A percentile compares a stretch with the other conserved stretches of the same genome.
phyloP scores from a whole-genome alignment of 2,797 vertebrate species.

The Melanitta fusca region DNA sequence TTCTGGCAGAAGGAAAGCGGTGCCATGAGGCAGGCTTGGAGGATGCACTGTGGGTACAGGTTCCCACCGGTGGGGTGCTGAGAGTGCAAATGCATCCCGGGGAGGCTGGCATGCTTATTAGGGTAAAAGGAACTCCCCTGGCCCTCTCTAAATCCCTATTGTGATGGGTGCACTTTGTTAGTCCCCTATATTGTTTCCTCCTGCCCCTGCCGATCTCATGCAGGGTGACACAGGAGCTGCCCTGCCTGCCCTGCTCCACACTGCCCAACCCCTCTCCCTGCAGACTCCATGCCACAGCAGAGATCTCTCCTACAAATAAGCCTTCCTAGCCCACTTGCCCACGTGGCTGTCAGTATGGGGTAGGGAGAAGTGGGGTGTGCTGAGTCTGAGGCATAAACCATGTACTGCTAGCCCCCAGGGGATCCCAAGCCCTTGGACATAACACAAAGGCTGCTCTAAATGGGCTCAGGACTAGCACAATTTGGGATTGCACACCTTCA shows the following conservation, averaged over 20 bases:
- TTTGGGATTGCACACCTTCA: not conserved
- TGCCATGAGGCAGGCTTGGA: not conserved
- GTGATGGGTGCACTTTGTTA: not conserved
- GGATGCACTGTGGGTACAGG: not conserved
- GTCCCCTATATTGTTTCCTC: not conserved
- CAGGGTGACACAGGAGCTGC: not conserved
- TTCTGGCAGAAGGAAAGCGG: not conserved
- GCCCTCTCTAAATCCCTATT: accelerated
- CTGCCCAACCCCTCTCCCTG: not conserved
- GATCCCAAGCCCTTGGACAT: accelerated
- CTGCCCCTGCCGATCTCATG: not conserved
- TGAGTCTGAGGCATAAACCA: accelerated
- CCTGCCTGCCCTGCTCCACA: not conserved
- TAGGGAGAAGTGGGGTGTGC: accelerated
- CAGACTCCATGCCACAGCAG: not conserved
- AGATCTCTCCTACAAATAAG: not conserved
- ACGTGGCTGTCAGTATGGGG: not conserved
- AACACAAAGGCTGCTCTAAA: accelerated
- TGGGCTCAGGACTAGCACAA: not conserved
- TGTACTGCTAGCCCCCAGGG: accelerated
- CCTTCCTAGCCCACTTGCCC: not conserved
- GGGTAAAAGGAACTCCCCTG: not conserved
- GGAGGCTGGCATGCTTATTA: accelerated
- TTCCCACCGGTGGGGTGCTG: accelerated
- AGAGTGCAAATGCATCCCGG: accelerated